Percentiles rank a stretch among this genome's conserved stretches.
phyloP scores from a whole-genome alignment of 1,140 invertebrate genomes.

The Danaus melanippus region DNA sequence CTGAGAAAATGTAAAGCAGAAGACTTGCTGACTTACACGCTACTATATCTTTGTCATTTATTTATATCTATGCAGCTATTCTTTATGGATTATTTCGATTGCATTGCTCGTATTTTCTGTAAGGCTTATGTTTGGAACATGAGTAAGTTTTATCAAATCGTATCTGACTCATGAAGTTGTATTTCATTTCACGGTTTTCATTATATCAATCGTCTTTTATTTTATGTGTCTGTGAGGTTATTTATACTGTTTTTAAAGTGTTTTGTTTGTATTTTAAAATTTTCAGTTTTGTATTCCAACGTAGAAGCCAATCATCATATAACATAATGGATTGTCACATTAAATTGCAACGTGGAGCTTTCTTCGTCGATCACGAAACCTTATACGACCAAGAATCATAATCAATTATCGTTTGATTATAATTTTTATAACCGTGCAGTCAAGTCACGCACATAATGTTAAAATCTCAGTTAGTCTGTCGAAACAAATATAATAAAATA shows the following conservation, averaged over 20 bases:
- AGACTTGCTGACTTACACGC: conserved; percentile 23
- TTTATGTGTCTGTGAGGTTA: too few relatives aligned
- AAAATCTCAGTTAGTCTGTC: conserved; percentile 13
- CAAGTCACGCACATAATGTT: conserved; percentile 44
- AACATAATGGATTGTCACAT: conserved; percentile 56
- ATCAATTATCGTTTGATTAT: conserved; percentile 47
- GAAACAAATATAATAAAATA: too few relatives aligned
- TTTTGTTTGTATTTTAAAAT: too few relatives aligned
- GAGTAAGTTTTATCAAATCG: conserved; percentile 7
- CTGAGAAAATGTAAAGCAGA: conserved; percentile 19
- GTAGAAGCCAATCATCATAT: conserved; percentile 43
- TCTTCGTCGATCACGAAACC: conserved; percentile 35
- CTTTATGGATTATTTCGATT: conserved; percentile 15
- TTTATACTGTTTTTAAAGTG: too few relatives aligned
- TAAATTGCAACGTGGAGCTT: conserved; percentile 40
- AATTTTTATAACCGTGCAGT: conserved; percentile 21
- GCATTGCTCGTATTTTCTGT: conserved; percentile 6
- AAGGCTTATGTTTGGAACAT: conserved; percentile 5
- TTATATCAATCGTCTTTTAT: too few relatives aligned
- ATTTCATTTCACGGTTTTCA: too few relatives aligned
- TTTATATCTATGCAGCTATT: conserved; percentile 14
- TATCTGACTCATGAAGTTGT: conserved; percentile 5
- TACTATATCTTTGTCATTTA: conserved; percentile 22
- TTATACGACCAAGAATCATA: conserved; percentile 37
- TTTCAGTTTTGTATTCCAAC: conserved; percentile 19